Conservation (phyloP, 2,888 invertebrate genomes). For the Cabera pusaria region DNA sequence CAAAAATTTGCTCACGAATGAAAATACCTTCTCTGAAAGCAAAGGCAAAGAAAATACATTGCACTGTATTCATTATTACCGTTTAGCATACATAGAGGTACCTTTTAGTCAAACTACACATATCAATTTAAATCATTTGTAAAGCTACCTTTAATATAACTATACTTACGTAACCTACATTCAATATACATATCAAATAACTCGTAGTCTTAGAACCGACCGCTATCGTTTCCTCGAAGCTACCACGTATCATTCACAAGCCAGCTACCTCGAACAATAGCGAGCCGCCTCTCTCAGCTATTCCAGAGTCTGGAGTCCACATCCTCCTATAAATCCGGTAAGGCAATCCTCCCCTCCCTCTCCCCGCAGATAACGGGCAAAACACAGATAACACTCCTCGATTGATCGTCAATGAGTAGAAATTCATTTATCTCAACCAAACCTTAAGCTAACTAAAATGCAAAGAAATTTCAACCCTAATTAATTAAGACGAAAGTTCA, state of each 20-base stretch:
- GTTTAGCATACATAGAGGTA: no score
- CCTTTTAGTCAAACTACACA: no score
- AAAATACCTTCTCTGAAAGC: no score
- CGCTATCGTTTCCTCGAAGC: no score
- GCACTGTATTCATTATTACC: no score
- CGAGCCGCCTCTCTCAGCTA: not conserved
- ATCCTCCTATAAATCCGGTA: conserved; percentile 21
- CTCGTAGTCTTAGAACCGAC: no score
- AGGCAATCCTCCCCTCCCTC: conserved; percentile 8
- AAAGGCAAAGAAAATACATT: no score
- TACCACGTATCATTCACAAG: conserved; percentile 5
- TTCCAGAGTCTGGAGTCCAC: conserved; percentile 9
- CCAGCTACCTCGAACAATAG: conserved; percentile 3
- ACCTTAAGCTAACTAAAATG: conserved; percentile 33
- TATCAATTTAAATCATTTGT: no score
- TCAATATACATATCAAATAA: no score
- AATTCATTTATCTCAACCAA: conserved; percentile 77
- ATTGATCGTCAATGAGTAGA: conserved; percentile 79
- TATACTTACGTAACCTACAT: no score
- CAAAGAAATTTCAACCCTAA: conserved; percentile 35
- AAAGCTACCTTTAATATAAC: no score
- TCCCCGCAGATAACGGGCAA: conserved; percentile 61
- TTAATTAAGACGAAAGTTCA: conserved; percentile 14
- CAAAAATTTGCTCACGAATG: no score
- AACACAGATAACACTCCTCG: conserved; percentile 72